Base-by-base conservation (phyloP, 2,888 invertebrate species). In the Ophion costatus region DNA sequence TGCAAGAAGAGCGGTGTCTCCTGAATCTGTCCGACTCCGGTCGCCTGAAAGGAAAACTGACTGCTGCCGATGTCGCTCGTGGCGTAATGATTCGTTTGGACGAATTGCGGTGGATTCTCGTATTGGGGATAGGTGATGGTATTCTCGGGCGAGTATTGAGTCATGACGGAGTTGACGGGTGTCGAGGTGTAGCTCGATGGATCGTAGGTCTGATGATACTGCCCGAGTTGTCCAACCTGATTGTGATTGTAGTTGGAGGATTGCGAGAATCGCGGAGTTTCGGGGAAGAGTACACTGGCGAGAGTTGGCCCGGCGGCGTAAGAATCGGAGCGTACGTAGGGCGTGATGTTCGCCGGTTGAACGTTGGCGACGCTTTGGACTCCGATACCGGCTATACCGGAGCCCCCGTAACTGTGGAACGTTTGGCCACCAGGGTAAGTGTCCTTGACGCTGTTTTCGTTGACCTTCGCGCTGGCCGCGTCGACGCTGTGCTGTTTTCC, bases 1-100 rank as follows among this genome's bases (percentile, higher is more conserved):
- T 92, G 92, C 61, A 92, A 89, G 63, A 90, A 92, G 66, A 92
- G 85, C 17, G 90, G 89, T 9, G 92, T 90, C 57, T 92, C 92
- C 17, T 90, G 91, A 59, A 92, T 87, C 79, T 91, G 92, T 29
- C 91, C 89, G 20, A 92, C 89, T 0, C 88, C 80, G 0, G 91
- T 82, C 0, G 90, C 87, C 61, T 88, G 89, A 80, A 85, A 90
- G 42, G 90, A 91, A 29, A 45, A 78, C 14, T 78, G 78, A 61
- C 24, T 61, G 61, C 61, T 78, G 42, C 24, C 24, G 29, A 69
- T 59, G 5, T 69, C 78, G 10, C 14, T 78, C 20, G 78, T 29
- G 3, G 45, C 10, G 83, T 90, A 92, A 74, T 91, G 92, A 80
- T 88, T 92, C 0, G 91, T 87, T 73, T 91, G 92, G n/a, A 92